Conservation (phyloP, 2,888 invertebrate species). For the Phytoseiulus persimilis region DNA sequence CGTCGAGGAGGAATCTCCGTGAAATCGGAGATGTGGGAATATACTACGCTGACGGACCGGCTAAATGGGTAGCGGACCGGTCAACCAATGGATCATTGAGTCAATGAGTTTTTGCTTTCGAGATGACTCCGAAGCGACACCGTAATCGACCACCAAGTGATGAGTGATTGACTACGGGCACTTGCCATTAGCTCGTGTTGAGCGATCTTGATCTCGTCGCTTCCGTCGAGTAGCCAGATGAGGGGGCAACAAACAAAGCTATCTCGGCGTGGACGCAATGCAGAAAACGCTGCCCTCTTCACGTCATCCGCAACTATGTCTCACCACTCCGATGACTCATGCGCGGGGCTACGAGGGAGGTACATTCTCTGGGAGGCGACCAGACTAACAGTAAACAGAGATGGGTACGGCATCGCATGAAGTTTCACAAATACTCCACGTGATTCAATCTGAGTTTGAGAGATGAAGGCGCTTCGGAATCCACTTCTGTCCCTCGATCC, state of each 20-base stretch:
- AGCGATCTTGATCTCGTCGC: not conserved
- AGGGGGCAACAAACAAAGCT: not conserved
- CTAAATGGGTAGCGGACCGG: not conserved
- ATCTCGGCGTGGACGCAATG: not conserved
- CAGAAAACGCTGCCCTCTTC: not conserved
- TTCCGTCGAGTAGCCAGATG: not conserved
- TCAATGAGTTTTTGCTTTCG: not conserved
- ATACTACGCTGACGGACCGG: not conserved
- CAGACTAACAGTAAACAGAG: not conserved
- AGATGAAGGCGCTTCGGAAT: not conserved
- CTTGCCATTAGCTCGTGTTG: not conserved
- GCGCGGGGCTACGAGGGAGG: not conserved
- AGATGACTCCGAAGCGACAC: not conserved
- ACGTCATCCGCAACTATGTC: not conserved
- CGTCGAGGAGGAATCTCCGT: not conserved
- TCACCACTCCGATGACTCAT: slow-evolving; percentile 5
- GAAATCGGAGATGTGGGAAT: not conserved
- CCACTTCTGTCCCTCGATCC: not conserved
- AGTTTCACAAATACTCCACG: not conserved
- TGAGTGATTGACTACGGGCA: not conserved
- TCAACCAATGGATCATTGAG: not conserved
- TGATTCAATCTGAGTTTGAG: not conserved
- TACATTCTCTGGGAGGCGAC: not conserved
- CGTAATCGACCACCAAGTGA: not conserved
- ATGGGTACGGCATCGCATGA: not conserved